Evolutionary conservation across 2,113 vertebrate species (phyloP), one percentile per base, ranked within the genome.

Genomic region (Ptychochromis oligacanthus): DNA sequence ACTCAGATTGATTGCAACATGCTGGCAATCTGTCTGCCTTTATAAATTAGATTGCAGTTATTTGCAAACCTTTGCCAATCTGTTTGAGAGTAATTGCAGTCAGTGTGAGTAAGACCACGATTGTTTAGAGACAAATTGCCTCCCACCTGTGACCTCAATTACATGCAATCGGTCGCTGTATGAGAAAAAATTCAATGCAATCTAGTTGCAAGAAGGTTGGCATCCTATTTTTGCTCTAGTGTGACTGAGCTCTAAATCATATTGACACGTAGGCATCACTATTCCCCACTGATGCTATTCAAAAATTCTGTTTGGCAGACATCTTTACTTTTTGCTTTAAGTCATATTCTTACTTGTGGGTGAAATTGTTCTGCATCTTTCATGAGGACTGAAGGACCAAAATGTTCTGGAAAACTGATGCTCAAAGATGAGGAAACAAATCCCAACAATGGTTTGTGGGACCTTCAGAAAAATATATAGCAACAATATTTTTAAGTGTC

Each of bases 111-210:
- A 36, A 36, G 62, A 65, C 43, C 43, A 36, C 0, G 0, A 65
- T 15, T 65, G 61, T 65, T 65, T 65, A 36, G 36, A 65, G 62
- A 65, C 22, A 65, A 2, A 36, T 65, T 24, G n/a, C 62, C 62
- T 65, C 62, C 62, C 36, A 7, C n/a, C n/a, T n/a, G n/a, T n/a
- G n/a, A n/a, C n/a, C n/a, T n/a, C n/a, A n/a, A n/a, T n/a, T n/a
- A n/a, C n/a, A n/a, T n/a, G n/a, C n/a, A n/a, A n/a, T n/a, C n/a
- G n/a, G n/a, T n/a, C n/a, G n/a, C n/a, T n/a, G n/a, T n/a, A n/a
- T n/a, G n/a, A n/a, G n/a, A n/a, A n/a, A n/a, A n/a, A n/a, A n/a
- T n/a, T n/a, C n/a, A n/a, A n/a, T n/a, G n/a, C n/a, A n/a, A n/a
- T n/a, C n/a, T n/a, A n/a, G n/a, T n/a, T n/a, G n/a, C n/a, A n/a